Evolutionary conservation across 2,113 vertebrate genomes (phyloP).

Genomic region (Periophthalmodon schlosseri): DNA sequence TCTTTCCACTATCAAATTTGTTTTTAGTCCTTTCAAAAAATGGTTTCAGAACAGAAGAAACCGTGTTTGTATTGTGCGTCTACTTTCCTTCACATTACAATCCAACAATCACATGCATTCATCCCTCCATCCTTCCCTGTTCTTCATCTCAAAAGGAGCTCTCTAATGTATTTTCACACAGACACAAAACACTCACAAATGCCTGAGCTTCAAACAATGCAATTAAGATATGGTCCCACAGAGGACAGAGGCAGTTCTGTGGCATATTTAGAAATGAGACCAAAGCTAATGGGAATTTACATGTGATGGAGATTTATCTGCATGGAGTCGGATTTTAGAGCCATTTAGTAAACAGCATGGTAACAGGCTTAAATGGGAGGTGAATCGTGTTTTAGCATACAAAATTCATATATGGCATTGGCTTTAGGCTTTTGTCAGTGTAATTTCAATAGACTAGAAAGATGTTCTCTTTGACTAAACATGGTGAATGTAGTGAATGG

Average conservation of each 20-base stretch:
- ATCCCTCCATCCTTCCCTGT: neutral
- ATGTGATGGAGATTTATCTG: neutral
- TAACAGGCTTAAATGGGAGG: neutral
- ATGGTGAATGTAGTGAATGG: neutral
- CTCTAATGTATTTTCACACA: neutral
- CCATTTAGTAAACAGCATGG: neutral
- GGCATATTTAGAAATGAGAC: conserved; percentile 1
- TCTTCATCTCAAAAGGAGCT: neutral
- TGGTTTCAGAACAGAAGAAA: neutral
- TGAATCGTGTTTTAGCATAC: neutral
- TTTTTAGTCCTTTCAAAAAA: neutral
- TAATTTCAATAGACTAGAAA: no score
- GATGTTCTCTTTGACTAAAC: no score
- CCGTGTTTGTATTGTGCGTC: neutral
- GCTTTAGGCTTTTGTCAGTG: neutral
- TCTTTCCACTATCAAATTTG: neutral
- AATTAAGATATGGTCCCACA: neutral
- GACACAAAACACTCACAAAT: neutral
- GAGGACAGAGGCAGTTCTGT: neutral
- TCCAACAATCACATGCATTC: neutral
- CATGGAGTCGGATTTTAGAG: neutral
- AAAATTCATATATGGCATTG: neutral
- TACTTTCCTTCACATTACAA: neutral
- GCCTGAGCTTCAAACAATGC: conserved; percentile 8
- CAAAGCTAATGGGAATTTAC: conserved; percentile 1